Percentiles rank a stretch among this genome's conserved stretches.
phyloP scores from a whole-genome alignment of 2,888 invertebrate species.

The Clitarchus hookeri region DNA sequence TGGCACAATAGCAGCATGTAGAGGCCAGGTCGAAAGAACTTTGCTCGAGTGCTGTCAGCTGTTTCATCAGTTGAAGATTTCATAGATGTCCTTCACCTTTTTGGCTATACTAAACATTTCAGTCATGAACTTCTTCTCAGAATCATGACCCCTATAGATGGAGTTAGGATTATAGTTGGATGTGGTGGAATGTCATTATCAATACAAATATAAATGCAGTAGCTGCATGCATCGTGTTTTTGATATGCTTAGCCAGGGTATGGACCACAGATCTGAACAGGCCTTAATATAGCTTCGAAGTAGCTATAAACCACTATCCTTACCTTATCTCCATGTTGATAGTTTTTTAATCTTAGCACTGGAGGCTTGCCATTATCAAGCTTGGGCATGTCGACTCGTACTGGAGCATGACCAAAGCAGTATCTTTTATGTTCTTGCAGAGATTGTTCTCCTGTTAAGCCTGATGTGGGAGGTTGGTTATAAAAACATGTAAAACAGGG shows the following conservation, averaged over 20 bases:
- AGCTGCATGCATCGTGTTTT: background rate
- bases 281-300: background rate
- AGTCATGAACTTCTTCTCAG: background rate
- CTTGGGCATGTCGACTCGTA: background rate
- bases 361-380: background rate
- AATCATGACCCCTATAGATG: background rate
- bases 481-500: background rate
- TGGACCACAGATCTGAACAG: background rate
- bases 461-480: background rate
- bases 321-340: background rate
- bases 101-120: background rate
- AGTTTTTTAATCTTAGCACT: background rate
- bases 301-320: background rate
- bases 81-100: background rate
- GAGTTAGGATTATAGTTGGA: background rate
- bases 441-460: background rate
- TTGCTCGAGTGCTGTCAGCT: background rate
- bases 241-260: background rate
- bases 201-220: background rate
- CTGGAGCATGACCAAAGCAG: background rate
- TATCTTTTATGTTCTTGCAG: background rate
- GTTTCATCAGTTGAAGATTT: background rate
- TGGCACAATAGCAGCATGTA: background rate
- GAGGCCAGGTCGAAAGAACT: background rate
- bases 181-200: background rate